Percentiles rank a stretch among this genome's conserved stretches.
phyloP scores from a whole-genome alignment of 2,888 invertebrate genomes.

The Drosophila atroscutellata region DNA sequence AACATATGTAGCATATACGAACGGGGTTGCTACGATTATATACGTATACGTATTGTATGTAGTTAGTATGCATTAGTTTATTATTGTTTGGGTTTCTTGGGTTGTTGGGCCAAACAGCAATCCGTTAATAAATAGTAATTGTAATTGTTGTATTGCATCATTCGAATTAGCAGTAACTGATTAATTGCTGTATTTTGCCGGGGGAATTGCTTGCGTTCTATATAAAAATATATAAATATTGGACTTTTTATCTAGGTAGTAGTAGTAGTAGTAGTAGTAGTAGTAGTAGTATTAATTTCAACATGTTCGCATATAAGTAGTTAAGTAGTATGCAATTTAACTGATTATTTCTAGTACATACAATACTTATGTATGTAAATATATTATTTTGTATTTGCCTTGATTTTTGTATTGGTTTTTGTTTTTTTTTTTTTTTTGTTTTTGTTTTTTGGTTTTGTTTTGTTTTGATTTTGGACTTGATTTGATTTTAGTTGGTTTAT shows the following conservation, averaged over 20 bases:
- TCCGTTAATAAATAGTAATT: conserved; percentile 17
- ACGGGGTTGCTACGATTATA: conserved; percentile 30
- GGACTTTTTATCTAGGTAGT: not conserved
- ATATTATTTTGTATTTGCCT: conserved; percentile 5
- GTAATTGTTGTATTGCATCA: conserved; percentile 21
- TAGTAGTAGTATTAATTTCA: conserved; percentile 19
- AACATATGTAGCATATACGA: conserved; percentile 22
- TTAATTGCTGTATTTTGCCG: conserved; percentile 31
- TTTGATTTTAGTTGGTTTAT: conserved; percentile 24
- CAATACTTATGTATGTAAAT: conserved; percentile 24
- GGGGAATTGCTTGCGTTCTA: conserved; percentile 34
- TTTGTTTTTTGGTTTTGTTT: not conserved
- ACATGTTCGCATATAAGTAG: conserved; percentile 32
- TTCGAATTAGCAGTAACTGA: conserved; percentile 11
- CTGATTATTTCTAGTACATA: conserved; percentile 30
- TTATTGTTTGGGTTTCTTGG: conserved; percentile 8
- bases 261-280: conserved; percentile 12
- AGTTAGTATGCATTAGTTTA: not conserved
- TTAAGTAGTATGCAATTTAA: conserved; percentile 26
- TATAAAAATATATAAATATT: conserved; percentile 14
- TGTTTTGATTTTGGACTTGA: conserved; percentile 13
- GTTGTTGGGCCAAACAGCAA: conserved; percentile 28
- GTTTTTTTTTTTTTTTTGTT: conserved; percentile 1
- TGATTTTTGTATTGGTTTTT: not conserved
- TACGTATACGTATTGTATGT: conserved; percentile 17